These are phyloP conservation scores for Acleris laterana DNA, from an alignment of 2,888 invertebrate genomes.

Conservation along the genomic window DNA sequence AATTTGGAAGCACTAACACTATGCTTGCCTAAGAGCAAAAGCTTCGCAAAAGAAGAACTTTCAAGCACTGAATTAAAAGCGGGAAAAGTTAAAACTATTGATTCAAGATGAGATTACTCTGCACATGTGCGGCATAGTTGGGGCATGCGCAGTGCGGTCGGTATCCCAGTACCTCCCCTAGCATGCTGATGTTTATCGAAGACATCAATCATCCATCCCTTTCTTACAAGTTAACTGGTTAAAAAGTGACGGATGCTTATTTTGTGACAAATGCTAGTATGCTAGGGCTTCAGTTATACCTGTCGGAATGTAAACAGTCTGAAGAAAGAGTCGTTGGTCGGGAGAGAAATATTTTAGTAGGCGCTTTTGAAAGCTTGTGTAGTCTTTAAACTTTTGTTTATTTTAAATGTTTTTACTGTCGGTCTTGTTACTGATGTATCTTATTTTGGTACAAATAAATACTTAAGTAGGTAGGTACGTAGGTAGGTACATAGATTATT, in stretches of 20 bases:
- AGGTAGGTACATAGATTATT: too few relatives aligned
- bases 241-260: background rate
- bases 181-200: background rate
- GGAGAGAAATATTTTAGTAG: slow-evolving; percentile 32
- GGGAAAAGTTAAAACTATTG: slow-evolving; percentile 59
- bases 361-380: slow-evolving; percentile 19
- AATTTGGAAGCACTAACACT: slow-evolving; percentile 23
- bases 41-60: slow-evolving; percentile 38
- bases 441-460: too few relatives aligned
- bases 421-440: too few relatives aligned
- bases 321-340: slow-evolving; percentile 24
- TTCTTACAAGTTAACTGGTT: background rate
- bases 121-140: slow-evolving; percentile 49
- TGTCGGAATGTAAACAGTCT: slow-evolving; percentile 36
- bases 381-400: background rate
- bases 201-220: background rate
- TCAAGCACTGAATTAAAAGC: slow-evolving; percentile 42
- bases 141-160: slow-evolving; percentile 47
- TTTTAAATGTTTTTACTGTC: too few relatives aligned
- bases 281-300: slow-evolving; percentile 14
- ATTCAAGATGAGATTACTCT: slow-evolving; percentile 46
- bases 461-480: too few relatives aligned
- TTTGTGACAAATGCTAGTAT: background rate
- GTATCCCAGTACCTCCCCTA: slow-evolving; percentile 11
- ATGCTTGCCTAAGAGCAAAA: slow-evolving; percentile 23